A percentile compares a stretch with the other conserved stretches of the same genome.
phyloP scores from a whole-genome alignment of 1,140 invertebrate species.

The Trichoplusia ni region DNA sequence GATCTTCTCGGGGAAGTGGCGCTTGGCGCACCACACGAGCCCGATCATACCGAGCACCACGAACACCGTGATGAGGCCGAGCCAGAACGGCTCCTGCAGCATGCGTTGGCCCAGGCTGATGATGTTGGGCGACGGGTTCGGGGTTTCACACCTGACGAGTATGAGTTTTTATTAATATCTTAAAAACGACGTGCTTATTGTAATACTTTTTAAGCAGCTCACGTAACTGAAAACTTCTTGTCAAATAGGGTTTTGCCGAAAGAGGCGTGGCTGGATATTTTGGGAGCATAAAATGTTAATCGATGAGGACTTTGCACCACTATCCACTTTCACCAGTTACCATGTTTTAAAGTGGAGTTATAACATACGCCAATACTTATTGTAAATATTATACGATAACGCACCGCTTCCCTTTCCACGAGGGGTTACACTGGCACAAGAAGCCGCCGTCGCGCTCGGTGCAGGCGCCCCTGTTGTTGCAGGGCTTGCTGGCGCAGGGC shows the following conservation, averaged over 20 bases:
- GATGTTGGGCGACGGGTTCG: slow-evolving; percentile 70
- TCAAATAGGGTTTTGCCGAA: too few relatives aligned
- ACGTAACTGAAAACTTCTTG: too few relatives aligned
- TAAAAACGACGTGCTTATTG: too few relatives aligned
- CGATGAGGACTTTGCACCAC: too few relatives aligned
- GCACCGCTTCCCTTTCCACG: slow-evolving; percentile 85
- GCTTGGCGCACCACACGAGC: slow-evolving; percentile 89
- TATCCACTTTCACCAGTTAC: too few relatives aligned
- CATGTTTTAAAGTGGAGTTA: too few relatives aligned
- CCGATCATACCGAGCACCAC: slow-evolving; percentile 88
- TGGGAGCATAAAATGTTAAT: too few relatives aligned
- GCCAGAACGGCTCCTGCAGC: slow-evolving; percentile 92
- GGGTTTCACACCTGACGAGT: slow-evolving; percentile 65
- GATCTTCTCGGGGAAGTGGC: slow-evolving; percentile 91
- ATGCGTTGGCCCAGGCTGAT: slow-evolving; percentile 86
- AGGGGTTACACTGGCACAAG: slow-evolving; percentile 87
- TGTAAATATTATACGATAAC: neutral
- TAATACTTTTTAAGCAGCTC: too few relatives aligned
- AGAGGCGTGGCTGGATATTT: too few relatives aligned
- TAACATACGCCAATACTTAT: neutral
- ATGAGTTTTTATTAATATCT: too few relatives aligned
- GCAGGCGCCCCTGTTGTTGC: slow-evolving; percentile 87
- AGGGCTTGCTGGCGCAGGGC: slow-evolving; percentile 87
- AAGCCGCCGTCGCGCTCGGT: slow-evolving; percentile 84
- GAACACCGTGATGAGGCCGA: slow-evolving; percentile 90